phyloP scores from a whole-genome alignment of 2,888 invertebrate genomes.

The Agrenia bidenticulata region DNA sequence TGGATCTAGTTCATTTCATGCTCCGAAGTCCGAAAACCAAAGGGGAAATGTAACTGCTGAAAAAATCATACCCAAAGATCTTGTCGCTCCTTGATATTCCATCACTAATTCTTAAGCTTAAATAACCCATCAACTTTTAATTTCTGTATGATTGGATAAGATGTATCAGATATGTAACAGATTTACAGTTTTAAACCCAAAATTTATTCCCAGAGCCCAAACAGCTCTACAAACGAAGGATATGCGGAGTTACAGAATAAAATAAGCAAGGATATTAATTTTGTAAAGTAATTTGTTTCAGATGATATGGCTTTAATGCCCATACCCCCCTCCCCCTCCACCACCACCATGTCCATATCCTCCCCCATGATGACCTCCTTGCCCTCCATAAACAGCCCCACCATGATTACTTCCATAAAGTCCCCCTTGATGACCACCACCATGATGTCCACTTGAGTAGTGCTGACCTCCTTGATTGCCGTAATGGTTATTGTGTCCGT shows the following conservation, averaged over 20 bases:
- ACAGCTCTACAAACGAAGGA: too few relatives aligned
- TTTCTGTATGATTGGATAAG: too few relatives aligned
- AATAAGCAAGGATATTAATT: too few relatives aligned
- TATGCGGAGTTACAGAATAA: too few relatives aligned
- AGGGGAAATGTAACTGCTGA: conserved; percentile 3
- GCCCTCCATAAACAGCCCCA: conserved; percentile 23
- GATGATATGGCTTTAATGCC: too few relatives aligned
- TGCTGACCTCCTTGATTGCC: conserved; percentile 40
- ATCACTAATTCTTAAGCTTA: too few relatives aligned
- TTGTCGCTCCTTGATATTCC: too few relatives aligned
- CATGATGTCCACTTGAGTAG: conserved; percentile 29
- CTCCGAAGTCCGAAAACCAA: conserved; percentile 43
- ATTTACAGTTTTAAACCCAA: too few relatives aligned
- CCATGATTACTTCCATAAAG: conserved; percentile 7
- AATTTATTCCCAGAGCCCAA: too few relatives aligned
- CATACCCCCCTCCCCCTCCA: conserved; percentile 22
- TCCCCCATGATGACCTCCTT: conserved; percentile 14
- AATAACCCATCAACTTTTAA: not conserved
- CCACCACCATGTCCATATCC: conserved; percentile 17
- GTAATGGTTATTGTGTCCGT: conserved; percentile 41
- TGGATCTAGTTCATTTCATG: conserved; percentile 63
- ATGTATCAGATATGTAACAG: too few relatives aligned
- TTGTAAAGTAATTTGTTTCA: too few relatives aligned
- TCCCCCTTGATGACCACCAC: conserved; percentile 27
- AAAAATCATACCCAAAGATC: too few relatives aligned